Percentiles rank a stretch among this genome's conserved stretches.
These are phyloP conservation scores for Nerophis ophidion DNA, from an alignment of 2,113 vertebrate species.

Conservation along the genomic window DNA sequence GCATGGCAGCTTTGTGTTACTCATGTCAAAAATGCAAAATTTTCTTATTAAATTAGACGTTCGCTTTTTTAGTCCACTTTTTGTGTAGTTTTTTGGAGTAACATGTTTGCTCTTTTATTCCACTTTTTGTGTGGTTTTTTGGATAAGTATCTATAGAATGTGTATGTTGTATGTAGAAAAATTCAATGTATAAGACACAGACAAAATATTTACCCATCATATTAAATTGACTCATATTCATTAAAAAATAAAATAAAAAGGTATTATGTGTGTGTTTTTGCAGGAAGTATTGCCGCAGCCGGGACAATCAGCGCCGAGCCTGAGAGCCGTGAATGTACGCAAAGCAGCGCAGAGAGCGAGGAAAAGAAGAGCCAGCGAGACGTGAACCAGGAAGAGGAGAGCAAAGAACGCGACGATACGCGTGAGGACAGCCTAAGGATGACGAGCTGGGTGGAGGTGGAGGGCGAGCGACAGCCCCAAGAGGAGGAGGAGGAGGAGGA, in stretches of 20 bases:
- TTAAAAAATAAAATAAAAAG: background rate
- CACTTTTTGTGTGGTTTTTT: too few relatives aligned
- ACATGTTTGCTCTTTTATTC: too few relatives aligned
- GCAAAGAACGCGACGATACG: conserved; percentile 21
- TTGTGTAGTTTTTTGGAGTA: too few relatives aligned
- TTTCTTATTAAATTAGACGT: too few relatives aligned
- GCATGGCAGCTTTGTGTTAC: too few relatives aligned
- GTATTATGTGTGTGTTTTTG: conserved; percentile 4
- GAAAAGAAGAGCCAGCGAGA: conserved; percentile 16
- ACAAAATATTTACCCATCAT: too few relatives aligned
- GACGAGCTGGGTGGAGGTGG: conserved; percentile 64
- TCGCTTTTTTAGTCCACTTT: too few relatives aligned
- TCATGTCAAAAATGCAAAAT: too few relatives aligned
- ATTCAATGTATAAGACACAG: too few relatives aligned
- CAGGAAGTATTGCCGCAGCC: conserved; percentile 44
- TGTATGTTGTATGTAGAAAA: too few relatives aligned
- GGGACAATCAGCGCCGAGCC: conserved; percentile 35
- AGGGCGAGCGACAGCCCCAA: conserved; percentile 17
- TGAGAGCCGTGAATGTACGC: conserved; percentile 2
- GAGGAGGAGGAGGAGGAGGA: background rate
- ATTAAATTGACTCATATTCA: too few relatives aligned
- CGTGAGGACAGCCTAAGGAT: conserved; percentile 57
- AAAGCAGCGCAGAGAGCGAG: conserved; percentile 17
- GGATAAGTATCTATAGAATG: too few relatives aligned
- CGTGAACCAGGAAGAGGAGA: conserved; percentile 8